Percentiles rank a stretch among this genome's conserved stretches.
Conservation (phyloP, 2,888 invertebrate species). For the Cheilosia impressa region DNA sequence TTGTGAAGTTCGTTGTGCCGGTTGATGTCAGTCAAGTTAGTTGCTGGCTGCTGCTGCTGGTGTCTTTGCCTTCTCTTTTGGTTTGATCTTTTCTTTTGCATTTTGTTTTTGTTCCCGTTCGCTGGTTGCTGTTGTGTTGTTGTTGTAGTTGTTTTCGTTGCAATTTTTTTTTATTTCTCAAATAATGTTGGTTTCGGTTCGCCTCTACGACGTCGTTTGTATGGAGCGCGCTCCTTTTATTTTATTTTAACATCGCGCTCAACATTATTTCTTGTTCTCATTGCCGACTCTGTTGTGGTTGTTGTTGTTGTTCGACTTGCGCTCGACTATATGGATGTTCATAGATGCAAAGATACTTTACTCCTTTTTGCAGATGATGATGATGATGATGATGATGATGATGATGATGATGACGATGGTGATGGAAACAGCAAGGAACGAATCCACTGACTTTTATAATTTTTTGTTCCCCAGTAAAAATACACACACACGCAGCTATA, state of each 20-base stretch:
- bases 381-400: too few species aligned
- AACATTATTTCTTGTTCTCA: conserved; percentile 71
- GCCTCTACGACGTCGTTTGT: conserved; percentile 48
- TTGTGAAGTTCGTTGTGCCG: conserved; percentile 73
- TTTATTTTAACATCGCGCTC: conserved; percentile 63
- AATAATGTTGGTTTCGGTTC: conserved; percentile 66
- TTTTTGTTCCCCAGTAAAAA: conserved; percentile 21
- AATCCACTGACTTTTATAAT: conserved; percentile 66
- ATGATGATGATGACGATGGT: conserved; percentile 48
- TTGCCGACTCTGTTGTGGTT: conserved; percentile 19
- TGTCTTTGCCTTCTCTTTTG: conserved; percentile 31
- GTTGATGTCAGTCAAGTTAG: conserved; percentile 55
- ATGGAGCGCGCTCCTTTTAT: conserved; percentile 43
- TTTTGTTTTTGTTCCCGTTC: conserved; percentile 67
- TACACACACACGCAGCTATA: conserved; percentile 13
- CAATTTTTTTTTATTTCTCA: conserved; percentile 47
- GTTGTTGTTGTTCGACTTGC: conserved; percentile 4
- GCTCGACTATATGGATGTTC: conserved; percentile 36
- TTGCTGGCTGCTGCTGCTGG: conserved; percentile 7
- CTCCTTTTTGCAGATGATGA: conserved; percentile 59
- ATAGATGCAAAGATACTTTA: conserved; percentile 57
- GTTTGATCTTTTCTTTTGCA: conserved; percentile 62
- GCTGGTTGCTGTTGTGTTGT: conserved; percentile 27
- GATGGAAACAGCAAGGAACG: conserved; percentile 53
- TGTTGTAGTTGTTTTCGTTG: conserved; percentile 40